Conservation (phyloP, 92 coral and sea anemone genomes). For the Chrysogorgia sp. region DNA sequence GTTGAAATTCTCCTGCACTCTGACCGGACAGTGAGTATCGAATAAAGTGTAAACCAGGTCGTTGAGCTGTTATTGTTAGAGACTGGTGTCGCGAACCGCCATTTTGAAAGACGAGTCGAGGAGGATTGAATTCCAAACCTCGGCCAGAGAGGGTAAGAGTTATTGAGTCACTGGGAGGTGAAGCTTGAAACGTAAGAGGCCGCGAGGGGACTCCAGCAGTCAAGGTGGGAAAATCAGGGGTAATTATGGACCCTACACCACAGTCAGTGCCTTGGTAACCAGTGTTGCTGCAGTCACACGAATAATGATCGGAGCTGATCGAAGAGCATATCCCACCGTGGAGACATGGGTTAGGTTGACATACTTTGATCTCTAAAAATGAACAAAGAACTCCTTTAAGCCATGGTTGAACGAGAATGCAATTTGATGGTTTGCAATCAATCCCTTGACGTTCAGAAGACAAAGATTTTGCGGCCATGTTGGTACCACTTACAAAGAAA, state of each 20-base stretch:
- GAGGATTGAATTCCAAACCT: neutral
- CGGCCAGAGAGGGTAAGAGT: constrained; percentile 14
- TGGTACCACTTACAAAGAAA: no score
- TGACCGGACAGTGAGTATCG: constrained; percentile 63
- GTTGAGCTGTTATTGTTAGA: constrained; percentile 56
- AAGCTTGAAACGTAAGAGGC: constrained; percentile 48
- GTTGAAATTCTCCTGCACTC: constrained; percentile 32
- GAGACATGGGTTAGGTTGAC: constrained; percentile 69
- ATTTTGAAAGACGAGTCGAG: constrained; percentile 20
- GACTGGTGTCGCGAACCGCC: neutral
- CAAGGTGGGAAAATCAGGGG: constrained; percentile 57
- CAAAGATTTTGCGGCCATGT: no score
- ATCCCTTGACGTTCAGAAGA: neutral
- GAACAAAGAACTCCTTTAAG: neutral
- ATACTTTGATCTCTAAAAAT: constrained; percentile 53
- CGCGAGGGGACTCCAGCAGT: constrained; percentile 15
- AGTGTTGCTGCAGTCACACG: constrained; percentile 69
- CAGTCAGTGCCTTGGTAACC: constrained; percentile 64
- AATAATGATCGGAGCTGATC: constrained; percentile 35
- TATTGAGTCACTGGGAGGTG: constrained; percentile 56
- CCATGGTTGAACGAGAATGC: no score
- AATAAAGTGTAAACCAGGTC: constrained; percentile 62
- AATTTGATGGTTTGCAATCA: neutral
- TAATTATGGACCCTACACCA: constrained; percentile 51
- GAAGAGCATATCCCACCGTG: constrained; percentile 65